Evolutionary conservation across 2,113 vertebrate genomes (phyloP).

Genomic region (Falco punctatus): DNA sequence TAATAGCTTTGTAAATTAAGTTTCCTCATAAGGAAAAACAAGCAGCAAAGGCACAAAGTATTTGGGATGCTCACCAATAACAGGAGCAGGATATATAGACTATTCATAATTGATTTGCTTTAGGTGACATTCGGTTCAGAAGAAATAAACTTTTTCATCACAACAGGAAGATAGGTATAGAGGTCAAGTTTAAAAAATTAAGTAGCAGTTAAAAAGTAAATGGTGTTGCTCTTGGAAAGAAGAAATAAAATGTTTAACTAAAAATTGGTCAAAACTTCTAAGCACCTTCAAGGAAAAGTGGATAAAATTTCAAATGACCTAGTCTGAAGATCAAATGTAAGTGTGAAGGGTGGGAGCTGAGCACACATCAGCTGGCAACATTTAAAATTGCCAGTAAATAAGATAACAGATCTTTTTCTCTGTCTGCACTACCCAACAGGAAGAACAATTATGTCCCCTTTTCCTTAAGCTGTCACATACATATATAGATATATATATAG

Average conservation of each 20-base stretch:
- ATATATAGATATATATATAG: neutral
- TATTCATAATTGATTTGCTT: neutral
- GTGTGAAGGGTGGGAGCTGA: constrained; percentile 11
- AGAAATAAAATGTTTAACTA: neutral
- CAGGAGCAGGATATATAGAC: neutral
- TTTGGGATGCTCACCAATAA: neutral
- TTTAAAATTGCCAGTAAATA: neutral
- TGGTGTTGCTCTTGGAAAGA: neutral
- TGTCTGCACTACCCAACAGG: neutral
- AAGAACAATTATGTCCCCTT: neutral
- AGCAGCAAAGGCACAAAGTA: neutral
- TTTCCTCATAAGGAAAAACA: neutral
- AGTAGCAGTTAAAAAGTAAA: neutral
- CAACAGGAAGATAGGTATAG: neutral
- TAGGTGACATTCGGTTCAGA: neutral
- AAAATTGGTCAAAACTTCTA: constrained; percentile 30
- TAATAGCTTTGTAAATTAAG: neutral
- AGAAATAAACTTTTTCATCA: neutral
- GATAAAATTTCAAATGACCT: constrained; percentile 14
- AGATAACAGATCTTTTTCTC: neutral
- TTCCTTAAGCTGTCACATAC: neutral
- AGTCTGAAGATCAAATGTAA: constrained; percentile 36
- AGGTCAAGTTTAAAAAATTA: neutral
- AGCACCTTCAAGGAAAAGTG: constrained; percentile 5
- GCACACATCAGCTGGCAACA: neutral